Evolutionary conservation across 2,888 invertebrate genomes (phyloP).

Genomic region (Apamea epomidion): DNA sequence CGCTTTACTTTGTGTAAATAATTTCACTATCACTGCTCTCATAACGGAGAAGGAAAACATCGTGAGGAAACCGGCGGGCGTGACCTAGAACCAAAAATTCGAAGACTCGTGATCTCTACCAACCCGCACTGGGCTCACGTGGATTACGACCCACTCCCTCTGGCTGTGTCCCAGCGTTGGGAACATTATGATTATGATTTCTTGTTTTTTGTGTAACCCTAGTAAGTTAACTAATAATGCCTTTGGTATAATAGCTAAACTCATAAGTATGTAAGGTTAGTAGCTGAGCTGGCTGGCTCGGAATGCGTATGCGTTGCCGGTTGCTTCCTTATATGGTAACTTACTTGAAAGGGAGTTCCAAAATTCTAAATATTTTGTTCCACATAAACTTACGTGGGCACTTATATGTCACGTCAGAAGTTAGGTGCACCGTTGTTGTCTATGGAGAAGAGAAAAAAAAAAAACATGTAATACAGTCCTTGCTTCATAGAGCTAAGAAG

Average conservation of each 20-base stretch:
- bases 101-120: not conserved
- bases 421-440: not conserved
- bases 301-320: not conserved
- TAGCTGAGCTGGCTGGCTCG: not conserved
- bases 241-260: not conserved
- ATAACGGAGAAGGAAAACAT: no score
- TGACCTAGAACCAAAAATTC: not conserved
- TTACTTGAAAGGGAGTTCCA: not conserved
- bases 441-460: not conserved
- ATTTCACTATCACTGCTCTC: no score
- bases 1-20: no score
- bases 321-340: not conserved
- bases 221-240: not conserved
- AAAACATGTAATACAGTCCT: no score
- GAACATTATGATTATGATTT: not conserved
- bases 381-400: not conserved
- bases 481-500: not conserved
- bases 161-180: not conserved
- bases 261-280: not conserved
- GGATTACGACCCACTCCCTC: not conserved
- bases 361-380: not conserved
- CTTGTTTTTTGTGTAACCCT: not conserved
- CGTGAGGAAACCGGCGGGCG: no score
- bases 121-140: not conserved
- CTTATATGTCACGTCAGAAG: no score